These are phyloP conservation scores for Lepilemur ruficaudatus DNA, from an alignment of 2,797 vertebrate genomes.

Conservation along the genomic window DNA sequence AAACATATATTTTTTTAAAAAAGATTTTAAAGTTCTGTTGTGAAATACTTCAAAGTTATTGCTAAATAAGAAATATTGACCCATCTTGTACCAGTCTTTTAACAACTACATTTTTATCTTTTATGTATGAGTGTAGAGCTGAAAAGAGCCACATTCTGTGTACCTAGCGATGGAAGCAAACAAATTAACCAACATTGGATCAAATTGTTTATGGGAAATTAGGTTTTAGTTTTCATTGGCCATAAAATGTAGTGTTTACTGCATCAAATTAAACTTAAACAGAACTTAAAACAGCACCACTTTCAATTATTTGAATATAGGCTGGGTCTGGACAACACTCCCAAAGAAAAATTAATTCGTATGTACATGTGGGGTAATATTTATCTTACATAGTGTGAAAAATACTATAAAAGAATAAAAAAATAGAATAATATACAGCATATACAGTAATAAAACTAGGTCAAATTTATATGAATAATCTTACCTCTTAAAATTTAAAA, in stretches of 20 bases:
- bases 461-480: neutral
- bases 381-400: neutral
- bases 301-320: slow-evolving; percentile 5
- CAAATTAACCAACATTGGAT: neutral
- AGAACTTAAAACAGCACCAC: neutral
- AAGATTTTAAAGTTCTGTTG: slow-evolving; percentile 31
- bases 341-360: neutral
- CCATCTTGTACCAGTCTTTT: neutral
- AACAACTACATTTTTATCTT: slow-evolving; percentile 23
- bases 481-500: neutral
- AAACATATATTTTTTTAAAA: slow-evolving; percentile 21
- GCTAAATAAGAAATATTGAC: slow-evolving; percentile 46
- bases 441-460: neutral
- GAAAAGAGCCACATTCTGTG: neutral
- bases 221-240: neutral
- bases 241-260: neutral
- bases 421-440: neutral
- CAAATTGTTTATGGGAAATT: slow-evolving; percentile 34
- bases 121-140: neutral
- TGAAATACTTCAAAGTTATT: slow-evolving; percentile 46
- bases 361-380: neutral
- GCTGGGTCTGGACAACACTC: neutral
- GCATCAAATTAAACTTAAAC: neutral
- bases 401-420: neutral
- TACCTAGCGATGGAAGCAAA: neutral